Conservation (phyloP, 2,797 vertebrate genomes). For the Gambelia wislizenii region DNA sequence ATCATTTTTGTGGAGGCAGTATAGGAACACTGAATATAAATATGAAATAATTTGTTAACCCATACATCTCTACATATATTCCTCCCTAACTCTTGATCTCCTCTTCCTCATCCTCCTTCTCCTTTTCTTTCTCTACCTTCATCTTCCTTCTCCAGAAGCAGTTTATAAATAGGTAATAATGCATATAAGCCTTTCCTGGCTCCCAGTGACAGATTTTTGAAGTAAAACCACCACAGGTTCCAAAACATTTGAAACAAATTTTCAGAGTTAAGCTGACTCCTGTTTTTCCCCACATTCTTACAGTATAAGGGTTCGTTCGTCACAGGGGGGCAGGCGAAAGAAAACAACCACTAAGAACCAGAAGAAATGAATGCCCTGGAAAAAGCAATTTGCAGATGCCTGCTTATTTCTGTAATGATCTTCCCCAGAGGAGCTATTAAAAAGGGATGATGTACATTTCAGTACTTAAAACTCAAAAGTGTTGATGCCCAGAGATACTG, state of each 20-base stretch:
- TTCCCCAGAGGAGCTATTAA: constrained; percentile 48
- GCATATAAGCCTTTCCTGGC: background rate
- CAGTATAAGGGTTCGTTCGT: constrained; percentile 40
- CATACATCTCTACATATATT: too few species aligned
- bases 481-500: background rate
- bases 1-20: too few species aligned
- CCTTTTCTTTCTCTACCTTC: background rate
- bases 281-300: constrained; percentile 14
- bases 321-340: constrained; percentile 51
- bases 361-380: constrained; percentile 38
- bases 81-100: too few species aligned
- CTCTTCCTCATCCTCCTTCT: background rate
- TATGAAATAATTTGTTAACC: background rate
- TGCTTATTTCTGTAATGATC: constrained; percentile 61
- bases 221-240: background rate
- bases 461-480: constrained; percentile 57
- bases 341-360: background rate
- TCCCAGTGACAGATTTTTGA: background rate
- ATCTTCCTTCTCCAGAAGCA: too few species aligned
- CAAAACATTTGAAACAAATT: constrained; percentile 8
- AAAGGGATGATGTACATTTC: constrained; percentile 48
- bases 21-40: background rate
- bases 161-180: background rate
- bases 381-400: constrained; percentile 55
- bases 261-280: constrained; percentile 11